These are phyloP conservation scores for Schlechtendalia chinensis DNA, from an alignment of 1,140 invertebrate species.

Conservation along the genomic window DNA sequence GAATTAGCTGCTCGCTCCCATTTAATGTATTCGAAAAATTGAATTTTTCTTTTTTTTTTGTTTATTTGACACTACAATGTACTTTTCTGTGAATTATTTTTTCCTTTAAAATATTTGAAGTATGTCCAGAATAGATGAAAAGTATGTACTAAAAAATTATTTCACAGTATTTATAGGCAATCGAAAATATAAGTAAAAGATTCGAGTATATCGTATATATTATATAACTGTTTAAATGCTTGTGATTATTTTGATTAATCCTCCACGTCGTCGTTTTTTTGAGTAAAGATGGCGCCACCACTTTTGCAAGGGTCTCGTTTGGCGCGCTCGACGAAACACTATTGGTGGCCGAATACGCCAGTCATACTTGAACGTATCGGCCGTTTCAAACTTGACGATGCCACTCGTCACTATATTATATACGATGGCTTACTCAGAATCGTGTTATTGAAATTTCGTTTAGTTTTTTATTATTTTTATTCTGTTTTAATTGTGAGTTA, in stretches of 20 bases:
- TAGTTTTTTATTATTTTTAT: not conserved
- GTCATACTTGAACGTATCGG: conserved; percentile 25
- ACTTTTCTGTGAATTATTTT: no score
- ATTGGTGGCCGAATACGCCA: not conserved
- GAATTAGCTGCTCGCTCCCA: no score
- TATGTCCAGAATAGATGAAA: no score
- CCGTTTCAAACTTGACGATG: conserved; percentile 7
- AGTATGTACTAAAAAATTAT: no score
- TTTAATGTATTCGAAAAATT: no score
- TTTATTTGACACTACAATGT: no score
- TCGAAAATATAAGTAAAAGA: no score
- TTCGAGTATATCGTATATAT: no score
- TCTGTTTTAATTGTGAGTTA: not conserved
- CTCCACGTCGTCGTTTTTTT: not conserved
- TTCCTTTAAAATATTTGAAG: no score
- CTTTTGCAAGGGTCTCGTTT: conserved; percentile 6
- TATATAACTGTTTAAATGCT: no score
- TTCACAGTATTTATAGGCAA: no score
- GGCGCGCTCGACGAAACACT: not conserved
- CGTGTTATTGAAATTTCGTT: not conserved
- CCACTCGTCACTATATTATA: not conserved
- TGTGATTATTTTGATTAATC: not conserved
- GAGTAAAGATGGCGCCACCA: conserved; percentile 41
- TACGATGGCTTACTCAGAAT: not conserved
- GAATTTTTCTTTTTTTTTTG: no score